Evolutionary conservation across 2,797 vertebrate species (phyloP).

Genomic region (Ptychadena robeensis): DNA sequence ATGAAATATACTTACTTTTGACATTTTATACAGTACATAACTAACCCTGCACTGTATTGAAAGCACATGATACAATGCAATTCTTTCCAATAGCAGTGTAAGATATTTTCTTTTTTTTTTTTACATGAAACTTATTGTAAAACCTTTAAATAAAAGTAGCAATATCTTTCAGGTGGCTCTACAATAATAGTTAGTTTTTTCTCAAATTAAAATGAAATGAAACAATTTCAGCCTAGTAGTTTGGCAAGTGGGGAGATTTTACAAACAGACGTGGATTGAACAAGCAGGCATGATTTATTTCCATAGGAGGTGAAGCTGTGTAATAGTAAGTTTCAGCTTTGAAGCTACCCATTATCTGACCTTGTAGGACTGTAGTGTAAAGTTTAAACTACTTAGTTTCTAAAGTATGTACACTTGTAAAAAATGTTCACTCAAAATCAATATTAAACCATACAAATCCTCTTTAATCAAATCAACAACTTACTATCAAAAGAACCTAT

Average conservation of each 20-base stretch:
- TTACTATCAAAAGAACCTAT: slow-evolving; percentile 71
- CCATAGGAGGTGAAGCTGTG: slow-evolving; percentile 42
- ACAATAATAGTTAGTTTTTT: slow-evolving; percentile 39
- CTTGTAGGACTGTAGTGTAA: slow-evolving; percentile 41
- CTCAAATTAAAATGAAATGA: slow-evolving; percentile 43
- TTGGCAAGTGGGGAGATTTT: slow-evolving; percentile 7
- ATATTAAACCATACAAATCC: slow-evolving; percentile 66
- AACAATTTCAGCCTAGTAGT: slow-evolving; percentile 21
- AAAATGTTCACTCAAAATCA: slow-evolving; percentile 65
- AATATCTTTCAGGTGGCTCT: slow-evolving; percentile 16
- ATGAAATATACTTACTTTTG: too few relatives aligned
- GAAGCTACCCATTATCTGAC: slow-evolving; percentile 46
- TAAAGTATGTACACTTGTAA: slow-evolving; percentile 55
- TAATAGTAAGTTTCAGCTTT: slow-evolving; percentile 46
- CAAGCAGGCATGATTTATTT: slow-evolving; percentile 37
- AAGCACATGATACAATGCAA: too few relatives aligned
- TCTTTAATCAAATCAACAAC: slow-evolving; percentile 68
- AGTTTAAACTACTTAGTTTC: slow-evolving; percentile 33
- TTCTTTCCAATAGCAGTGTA: too few relatives aligned
- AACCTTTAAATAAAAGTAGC: slow-evolving; percentile 10
- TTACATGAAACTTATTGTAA: slow-evolving; percentile 6
- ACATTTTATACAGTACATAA: too few relatives aligned
- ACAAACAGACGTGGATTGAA: slow-evolving; percentile 3
- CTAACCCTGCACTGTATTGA: too few relatives aligned
- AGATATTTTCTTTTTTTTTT: too few relatives aligned